These are phyloP conservation scores for Acrocephalus scirpaceus DNA, from an alignment of 2,797 vertebrate genomes.

Conservation along the genomic window DNA sequence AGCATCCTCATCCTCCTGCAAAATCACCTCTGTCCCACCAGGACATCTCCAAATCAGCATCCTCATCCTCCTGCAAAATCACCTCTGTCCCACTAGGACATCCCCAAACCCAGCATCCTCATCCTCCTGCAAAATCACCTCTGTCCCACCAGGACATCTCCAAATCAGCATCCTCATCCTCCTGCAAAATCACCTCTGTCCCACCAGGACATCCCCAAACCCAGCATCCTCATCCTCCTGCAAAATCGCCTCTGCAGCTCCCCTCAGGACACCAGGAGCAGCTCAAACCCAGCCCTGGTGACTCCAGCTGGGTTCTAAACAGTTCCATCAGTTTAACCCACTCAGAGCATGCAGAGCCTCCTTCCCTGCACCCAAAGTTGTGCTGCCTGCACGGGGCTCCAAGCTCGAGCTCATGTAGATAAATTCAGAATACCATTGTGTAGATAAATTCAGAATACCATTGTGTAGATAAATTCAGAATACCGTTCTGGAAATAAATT, in stretches of 20 bases:
- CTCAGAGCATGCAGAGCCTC: no score
- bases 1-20: accelerated
- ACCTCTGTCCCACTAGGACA: no score
- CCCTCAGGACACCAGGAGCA: accelerated
- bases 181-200: no score
- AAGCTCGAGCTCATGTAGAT: no score
- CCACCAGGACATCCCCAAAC: accelerated
- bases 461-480: no score
- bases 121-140: accelerated
- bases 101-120: accelerated
- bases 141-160: accelerated
- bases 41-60: accelerated
- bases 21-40: accelerated
- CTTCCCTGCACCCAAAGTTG: no score
- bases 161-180: accelerated
- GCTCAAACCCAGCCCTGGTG: accelerated
- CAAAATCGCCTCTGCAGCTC: accelerated
- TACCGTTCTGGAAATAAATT: no score
- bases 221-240: accelerated
- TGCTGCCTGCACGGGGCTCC: no score
- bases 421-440: no score
- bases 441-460: no score
- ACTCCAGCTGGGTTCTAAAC: accelerated
- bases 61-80: accelerated
- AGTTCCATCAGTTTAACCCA: background rate